Conservation (phyloP, 2,888 invertebrate genomes). For the Parasteatoda lunata region DNA sequence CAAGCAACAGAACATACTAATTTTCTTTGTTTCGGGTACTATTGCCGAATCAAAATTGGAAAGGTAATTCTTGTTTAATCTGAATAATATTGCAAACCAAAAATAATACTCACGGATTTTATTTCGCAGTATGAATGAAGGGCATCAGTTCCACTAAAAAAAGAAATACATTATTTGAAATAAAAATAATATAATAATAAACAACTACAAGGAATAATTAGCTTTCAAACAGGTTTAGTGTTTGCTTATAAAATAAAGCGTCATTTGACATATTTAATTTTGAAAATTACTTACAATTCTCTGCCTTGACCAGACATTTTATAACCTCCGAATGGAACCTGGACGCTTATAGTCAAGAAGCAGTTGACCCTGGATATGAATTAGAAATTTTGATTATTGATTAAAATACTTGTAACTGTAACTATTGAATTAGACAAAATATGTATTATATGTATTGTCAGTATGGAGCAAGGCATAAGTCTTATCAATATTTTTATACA, state of each 20-base stretch:
- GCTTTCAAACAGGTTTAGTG: background rate
- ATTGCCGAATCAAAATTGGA: no score
- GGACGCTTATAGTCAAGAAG: conserved; percentile 78
- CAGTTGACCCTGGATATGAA: conserved; percentile 61
- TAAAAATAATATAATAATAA: background rate
- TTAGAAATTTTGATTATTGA: background rate
- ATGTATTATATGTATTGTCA: no score
- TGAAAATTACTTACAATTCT: conserved; percentile 76
- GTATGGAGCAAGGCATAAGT: no score
- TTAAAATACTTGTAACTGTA: background rate
- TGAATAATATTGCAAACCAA: no score
- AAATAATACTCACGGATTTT: conserved; percentile 68
- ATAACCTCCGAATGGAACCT: conserved; percentile 92
- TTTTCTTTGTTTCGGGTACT: no score
- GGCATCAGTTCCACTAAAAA: conserved; percentile 69
- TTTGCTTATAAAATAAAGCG: background rate
- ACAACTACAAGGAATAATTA: background rate
- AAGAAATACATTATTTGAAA: background rate
- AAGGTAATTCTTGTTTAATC: no score
- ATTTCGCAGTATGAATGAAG: conserved; percentile 68
- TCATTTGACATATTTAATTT: background rate
- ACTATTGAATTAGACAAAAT: no score
- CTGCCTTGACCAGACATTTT: conserved; percentile 88
- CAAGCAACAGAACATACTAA: no score
- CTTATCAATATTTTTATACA: no score